Conservation (phyloP, 1,140 invertebrate genomes). For the Diachasmimorpha longicaudata region DNA sequence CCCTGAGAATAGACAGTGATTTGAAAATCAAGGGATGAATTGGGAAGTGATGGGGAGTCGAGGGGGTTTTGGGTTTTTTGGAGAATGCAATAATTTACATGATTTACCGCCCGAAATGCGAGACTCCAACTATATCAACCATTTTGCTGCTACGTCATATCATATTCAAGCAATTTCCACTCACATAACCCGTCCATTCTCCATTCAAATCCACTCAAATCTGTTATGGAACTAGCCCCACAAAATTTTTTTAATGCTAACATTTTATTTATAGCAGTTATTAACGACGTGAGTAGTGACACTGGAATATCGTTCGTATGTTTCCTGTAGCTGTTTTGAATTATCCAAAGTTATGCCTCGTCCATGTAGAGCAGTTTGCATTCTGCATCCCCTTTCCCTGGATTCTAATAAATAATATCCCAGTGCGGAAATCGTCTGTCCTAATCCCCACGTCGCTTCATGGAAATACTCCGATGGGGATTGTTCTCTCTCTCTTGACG, state of each 20-base stretch:
- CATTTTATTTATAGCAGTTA: neutral
- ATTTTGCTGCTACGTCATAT: neutral
- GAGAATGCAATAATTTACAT: too few species aligned
- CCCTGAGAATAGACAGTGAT: neutral
- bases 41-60: too few species aligned
- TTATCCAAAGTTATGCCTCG: neutral
- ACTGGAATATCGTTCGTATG: neutral
- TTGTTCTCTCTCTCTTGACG: slow-evolving; percentile 1
- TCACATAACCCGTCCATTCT: neutral
- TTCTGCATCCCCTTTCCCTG: neutral
- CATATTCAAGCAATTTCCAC: neutral
- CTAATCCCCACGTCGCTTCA: slow-evolving; percentile 26
- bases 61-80: too few species aligned
- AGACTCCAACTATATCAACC: neutral
- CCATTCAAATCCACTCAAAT: neutral
- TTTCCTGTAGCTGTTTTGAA: neutral
- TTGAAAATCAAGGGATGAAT: too few species aligned
- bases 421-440: slow-evolving; percentile 27
- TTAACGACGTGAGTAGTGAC: neutral
- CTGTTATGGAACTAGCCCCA: neutral
- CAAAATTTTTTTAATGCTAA: neutral
- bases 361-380: neutral
- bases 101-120: too few species aligned
- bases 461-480: slow-evolving; percentile 25
- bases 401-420: slow-evolving; percentile 29